A percentile compares a stretch with the other conserved stretches of the same genome.
These are phyloP conservation scores for Eledona agricola DNA, from an alignment of 2,888 invertebrate genomes.

Conservation along the genomic window DNA sequence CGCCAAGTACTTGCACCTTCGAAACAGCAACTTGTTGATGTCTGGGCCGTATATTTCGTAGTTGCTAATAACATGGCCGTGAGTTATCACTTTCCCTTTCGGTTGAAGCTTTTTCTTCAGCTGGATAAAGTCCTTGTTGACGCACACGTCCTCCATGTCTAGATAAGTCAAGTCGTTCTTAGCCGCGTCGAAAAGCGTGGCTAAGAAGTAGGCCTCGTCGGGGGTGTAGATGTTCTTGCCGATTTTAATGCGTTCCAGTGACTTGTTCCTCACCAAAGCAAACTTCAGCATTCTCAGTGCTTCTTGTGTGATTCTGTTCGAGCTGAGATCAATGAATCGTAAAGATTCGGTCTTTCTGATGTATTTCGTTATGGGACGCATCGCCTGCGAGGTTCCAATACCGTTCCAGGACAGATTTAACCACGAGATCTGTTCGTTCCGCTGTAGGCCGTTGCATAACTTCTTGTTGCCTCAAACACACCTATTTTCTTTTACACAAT, in stretches of 20 bases:
- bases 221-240: constrained; percentile 65
- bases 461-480: constrained; percentile 54
- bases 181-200: constrained; percentile 57
- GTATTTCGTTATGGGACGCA: constrained; percentile 50
- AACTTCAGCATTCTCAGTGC: constrained; percentile 57
- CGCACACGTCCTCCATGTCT: constrained; percentile 65
- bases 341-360: constrained; percentile 48
- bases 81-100: constrained; percentile 54
- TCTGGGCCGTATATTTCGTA: constrained; percentile 63
- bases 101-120: constrained; percentile 45
- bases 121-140: constrained; percentile 58
- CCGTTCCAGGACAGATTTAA: constrained; percentile 65
- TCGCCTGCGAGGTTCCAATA: constrained; percentile 55
- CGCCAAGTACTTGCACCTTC: constrained; percentile 63
- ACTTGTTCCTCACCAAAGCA: constrained; percentile 61
- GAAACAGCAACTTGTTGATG: constrained; percentile 60
- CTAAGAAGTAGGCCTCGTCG: constrained; percentile 61
- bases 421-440: constrained; percentile 53
- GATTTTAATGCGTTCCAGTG: constrained; percentile 61
- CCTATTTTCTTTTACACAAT: constrained; percentile 7
- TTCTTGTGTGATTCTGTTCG: constrained; percentile 47
- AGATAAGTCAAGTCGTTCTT: constrained; percentile 57
- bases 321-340: constrained; percentile 58
- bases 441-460: constrained; percentile 56
- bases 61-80: constrained; percentile 64